Percentiles rank a stretch among this genome's conserved stretches.
Conservation (phyloP, 2,113 vertebrate species). For the Fregata magnificens region DNA sequence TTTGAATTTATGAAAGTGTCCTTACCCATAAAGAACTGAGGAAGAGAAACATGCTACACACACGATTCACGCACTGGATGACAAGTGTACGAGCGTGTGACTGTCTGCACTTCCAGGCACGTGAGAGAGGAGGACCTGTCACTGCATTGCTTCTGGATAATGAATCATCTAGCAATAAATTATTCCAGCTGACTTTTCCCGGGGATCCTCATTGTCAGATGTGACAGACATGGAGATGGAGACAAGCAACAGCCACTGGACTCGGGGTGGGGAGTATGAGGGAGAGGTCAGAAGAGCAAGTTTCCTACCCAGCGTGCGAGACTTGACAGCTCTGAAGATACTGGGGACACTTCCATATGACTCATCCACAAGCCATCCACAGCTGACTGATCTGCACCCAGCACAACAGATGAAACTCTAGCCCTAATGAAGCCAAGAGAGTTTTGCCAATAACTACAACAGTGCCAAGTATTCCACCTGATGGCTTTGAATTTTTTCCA, state of each 20-base stretch:
- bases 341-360: background rate
- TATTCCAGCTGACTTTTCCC: background rate
- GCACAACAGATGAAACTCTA: background rate
- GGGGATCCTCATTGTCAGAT: background rate
- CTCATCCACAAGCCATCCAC: background rate
- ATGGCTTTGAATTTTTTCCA: background rate
- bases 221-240: rapidly evolving
- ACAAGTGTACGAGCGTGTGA: rapidly evolving
- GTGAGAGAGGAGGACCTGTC: background rate
- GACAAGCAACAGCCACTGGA: background rate
- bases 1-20: background rate
- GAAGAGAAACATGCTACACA: background rate
- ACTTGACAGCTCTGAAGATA: background rate
- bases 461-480: background rate
- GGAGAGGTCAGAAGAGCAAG: background rate
- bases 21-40: background rate
- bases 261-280: rapidly evolving
- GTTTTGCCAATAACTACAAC: background rate
- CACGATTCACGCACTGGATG: rapidly evolving
- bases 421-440: background rate
- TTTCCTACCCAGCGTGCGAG: background rate
- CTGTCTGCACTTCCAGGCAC: background rate
- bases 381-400: background rate
- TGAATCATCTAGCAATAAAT: background rate
- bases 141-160: background rate